phyloP scores from a whole-genome alignment of 2,113 vertebrate genomes.

The Larimichthys polyactis region DNA sequence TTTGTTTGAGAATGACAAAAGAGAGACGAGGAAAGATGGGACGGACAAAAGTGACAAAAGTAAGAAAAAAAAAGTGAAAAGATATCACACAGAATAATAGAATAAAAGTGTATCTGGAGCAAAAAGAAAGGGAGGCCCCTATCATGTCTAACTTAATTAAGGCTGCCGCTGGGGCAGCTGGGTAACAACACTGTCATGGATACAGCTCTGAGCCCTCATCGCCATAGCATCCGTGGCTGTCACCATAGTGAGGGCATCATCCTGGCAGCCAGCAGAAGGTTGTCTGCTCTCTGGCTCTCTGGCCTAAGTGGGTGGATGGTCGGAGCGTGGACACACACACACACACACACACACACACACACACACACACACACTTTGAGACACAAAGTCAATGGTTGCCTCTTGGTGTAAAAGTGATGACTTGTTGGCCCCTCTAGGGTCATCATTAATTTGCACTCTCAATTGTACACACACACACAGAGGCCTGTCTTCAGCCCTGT shows the following conservation, averaged over 20 bases:
- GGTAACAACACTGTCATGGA: conserved; percentile 79
- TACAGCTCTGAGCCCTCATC: conserved; percentile 76
- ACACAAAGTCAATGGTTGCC: conserved; percentile 71
- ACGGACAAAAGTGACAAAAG: neutral
- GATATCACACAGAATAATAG: neutral
- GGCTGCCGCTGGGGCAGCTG: conserved; percentile 60
- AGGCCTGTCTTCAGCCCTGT: conserved; percentile 49
- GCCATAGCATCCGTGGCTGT: conserved; percentile 54
- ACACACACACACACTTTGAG: conserved; percentile 19
- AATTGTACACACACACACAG: conserved; percentile 46
- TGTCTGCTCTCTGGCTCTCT: conserved; percentile 67
- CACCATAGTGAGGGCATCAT: conserved; percentile 67
- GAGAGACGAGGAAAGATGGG: neutral
- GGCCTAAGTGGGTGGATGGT: conserved; percentile 62
- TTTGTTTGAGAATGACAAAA: neutral
- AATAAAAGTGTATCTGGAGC: neutral
- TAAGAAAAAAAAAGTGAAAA: neutral
- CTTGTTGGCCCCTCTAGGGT: conserved; percentile 64
- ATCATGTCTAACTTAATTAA: conserved; percentile 83
- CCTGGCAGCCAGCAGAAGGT: conserved; percentile 84
- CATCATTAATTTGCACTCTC: conserved; percentile 60
- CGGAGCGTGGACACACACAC: conserved; percentile 50
- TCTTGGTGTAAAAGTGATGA: conserved; percentile 68
- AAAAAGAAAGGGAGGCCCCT: conserved; percentile 41
- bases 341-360: too few species aligned